phyloP scores from a whole-genome alignment of 2,888 invertebrate genomes.

The Bellardia pandia region DNA sequence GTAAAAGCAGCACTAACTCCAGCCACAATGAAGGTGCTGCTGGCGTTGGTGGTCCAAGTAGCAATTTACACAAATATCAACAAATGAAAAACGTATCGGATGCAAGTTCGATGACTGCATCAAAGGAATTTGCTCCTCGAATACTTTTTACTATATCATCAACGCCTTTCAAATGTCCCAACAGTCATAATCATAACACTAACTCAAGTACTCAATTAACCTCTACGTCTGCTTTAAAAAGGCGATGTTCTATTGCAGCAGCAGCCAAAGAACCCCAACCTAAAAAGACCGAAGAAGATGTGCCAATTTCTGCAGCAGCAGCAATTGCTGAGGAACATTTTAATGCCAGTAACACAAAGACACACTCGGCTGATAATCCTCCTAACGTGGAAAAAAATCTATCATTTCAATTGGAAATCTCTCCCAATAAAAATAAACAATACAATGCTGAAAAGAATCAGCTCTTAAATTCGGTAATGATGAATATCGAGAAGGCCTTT shows the following conservation, averaged over 20 bases:
- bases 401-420: conserved; percentile 32
- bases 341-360: conserved; percentile 24
- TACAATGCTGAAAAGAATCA: conserved; percentile 77
- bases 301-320: conserved; percentile 23
- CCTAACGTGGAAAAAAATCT: not conserved
- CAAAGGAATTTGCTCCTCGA: conserved; percentile 77
- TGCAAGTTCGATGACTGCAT: not conserved
- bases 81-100: conserved; percentile 29
- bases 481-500: conserved; percentile 79
- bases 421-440: conserved; percentile 52
- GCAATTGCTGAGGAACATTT: conserved; percentile 22
- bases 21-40: not conserved
- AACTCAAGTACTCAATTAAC: conserved; percentile 25
- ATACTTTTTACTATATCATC: conserved; percentile 78
- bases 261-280: conserved; percentile 22
- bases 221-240: conserved; percentile 27
- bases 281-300: conserved; percentile 69
- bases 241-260: conserved; percentile 24
- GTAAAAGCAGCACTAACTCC: conserved; percentile 5
- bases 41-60: not conserved
- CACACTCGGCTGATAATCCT: conserved; percentile 4
- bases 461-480: conserved; percentile 77
- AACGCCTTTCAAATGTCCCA: conserved; percentile 77
- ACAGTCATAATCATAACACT: conserved; percentile 54
- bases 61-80: conserved; percentile 32